Evolutionary conservation across 2,797 vertebrate genomes (phyloP).

Genomic region (Chloroceryle amazona): DNA sequence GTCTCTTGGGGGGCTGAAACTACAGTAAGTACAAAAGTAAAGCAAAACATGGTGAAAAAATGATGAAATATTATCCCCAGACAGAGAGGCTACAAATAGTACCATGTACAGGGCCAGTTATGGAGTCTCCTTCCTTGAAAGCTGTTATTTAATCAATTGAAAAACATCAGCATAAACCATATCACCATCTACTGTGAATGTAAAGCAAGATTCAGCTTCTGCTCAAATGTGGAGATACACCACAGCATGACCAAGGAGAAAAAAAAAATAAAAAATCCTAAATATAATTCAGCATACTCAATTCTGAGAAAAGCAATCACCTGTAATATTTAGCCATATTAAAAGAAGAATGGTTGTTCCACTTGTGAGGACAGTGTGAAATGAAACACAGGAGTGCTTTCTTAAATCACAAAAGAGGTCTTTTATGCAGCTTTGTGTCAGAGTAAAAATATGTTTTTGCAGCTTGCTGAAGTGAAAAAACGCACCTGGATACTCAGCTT

Average conservation of each 20-base stretch:
- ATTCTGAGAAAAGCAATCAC: background rate
- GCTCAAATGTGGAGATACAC: background rate
- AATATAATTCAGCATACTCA: background rate
- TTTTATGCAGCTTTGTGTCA: background rate
- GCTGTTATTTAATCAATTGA: background rate
- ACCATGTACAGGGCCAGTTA: background rate
- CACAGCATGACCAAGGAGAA: background rate
- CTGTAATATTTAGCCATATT: background rate
- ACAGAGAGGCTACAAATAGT: background rate
- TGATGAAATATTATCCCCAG: background rate
- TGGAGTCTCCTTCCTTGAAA: background rate
- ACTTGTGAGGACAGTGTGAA: background rate
- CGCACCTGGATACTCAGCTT: background rate
- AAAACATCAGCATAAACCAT: background rate
- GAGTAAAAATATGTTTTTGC: background rate
- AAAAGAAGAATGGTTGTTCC: background rate
- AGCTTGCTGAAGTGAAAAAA: background rate
- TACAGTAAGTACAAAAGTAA: conserved; percentile 9
- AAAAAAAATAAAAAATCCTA: background rate
- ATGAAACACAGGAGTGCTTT: background rate
- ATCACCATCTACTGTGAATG: background rate
- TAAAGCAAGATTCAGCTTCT: background rate
- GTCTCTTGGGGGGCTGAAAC: conserved; percentile 73
- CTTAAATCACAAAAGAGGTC: background rate
- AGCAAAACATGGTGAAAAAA: conserved; percentile 3